phyloP scores from a whole-genome alignment of 2,797 vertebrate genomes.

The Syngnathus rostellatus region DNA sequence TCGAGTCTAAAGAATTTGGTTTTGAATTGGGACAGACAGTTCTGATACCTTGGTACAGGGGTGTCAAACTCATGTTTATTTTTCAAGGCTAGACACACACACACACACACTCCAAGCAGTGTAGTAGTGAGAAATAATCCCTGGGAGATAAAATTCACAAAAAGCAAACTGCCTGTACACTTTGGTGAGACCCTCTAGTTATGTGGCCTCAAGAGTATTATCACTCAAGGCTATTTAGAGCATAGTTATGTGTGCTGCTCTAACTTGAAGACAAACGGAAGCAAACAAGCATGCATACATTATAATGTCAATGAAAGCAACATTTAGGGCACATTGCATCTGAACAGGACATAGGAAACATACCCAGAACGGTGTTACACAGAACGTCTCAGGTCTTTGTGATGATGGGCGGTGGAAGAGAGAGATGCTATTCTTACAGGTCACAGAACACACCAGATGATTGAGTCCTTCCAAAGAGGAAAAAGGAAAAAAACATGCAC shows the following conservation, averaged over 20 bases:
- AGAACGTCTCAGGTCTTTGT: constrained; percentile 25
- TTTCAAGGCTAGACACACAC: too few relatives aligned
- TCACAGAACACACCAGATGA: constrained; percentile 22
- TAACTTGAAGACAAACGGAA: constrained; percentile 10
- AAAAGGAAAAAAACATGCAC: constrained; percentile 7
- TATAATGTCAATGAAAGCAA: neutral
- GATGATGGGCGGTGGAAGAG: constrained; percentile 30
- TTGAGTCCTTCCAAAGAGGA: constrained; percentile 29
- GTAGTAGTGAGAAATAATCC: neutral
- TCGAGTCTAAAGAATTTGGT: too few relatives aligned
- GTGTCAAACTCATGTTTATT: too few relatives aligned
- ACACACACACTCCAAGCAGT: neutral
- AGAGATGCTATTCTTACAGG: constrained; percentile 21
- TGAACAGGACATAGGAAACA: constrained; percentile 22
- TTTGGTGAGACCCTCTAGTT: constrained; percentile 7
- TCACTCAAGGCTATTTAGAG: constrained; percentile 40
- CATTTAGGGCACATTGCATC: neutral
- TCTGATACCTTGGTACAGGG: neutral
- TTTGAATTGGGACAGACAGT: neutral
- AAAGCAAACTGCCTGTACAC: constrained; percentile 20
- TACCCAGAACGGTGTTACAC: constrained; percentile 33
- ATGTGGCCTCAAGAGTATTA: constrained; percentile 13
- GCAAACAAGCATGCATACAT: neutral
- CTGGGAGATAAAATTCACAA: constrained; percentile 3
- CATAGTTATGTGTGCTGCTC: constrained; percentile 17